phyloP scores from a whole-genome alignment of 1,140 invertebrate species.

The Dendroctonus ponderosae region DNA sequence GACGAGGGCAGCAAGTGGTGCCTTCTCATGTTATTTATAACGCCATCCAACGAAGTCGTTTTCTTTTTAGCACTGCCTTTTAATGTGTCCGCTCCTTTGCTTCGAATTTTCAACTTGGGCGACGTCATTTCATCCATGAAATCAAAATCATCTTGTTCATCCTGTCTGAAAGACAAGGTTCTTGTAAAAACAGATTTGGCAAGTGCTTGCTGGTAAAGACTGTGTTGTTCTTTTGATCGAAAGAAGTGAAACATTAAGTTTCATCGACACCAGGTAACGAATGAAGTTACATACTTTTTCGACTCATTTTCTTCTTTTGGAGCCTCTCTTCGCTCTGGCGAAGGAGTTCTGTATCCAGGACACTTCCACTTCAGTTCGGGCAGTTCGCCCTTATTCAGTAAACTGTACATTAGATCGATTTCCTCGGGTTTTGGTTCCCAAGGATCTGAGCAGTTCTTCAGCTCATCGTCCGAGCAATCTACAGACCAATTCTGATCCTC shows the following conservation, averaged over 20 bases:
- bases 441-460: conserved; percentile 38
- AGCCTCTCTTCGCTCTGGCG: conserved; percentile 42
- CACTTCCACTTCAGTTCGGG: conserved; percentile 48
- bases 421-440: conserved; percentile 48
- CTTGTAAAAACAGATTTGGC: neutral
- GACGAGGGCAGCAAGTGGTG: conserved; percentile 52
- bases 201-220: neutral
- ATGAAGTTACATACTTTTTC: conserved; percentile 39
- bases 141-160: conserved; percentile 54
- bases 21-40: conserved; percentile 70
- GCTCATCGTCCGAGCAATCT: conserved; percentile 59
- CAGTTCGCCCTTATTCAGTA: conserved; percentile 44
- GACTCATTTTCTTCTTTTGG: conserved; percentile 40
- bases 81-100: conserved; percentile 61
- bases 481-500: conserved; percentile 48
- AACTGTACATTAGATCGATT: conserved; percentile 45
- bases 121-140: conserved; percentile 47
- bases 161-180: conserved; percentile 43
- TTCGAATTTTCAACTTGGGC: conserved; percentile 60
- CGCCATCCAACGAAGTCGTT: conserved; percentile 71
- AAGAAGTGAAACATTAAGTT: neutral
- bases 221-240: neutral
- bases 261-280: neutral
- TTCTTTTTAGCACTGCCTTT: conserved; percentile 75
- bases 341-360: conserved; percentile 47